Evolutionary conservation across 2,888 invertebrate genomes (phyloP).

Genomic region (Venusia cambrica): DNA sequence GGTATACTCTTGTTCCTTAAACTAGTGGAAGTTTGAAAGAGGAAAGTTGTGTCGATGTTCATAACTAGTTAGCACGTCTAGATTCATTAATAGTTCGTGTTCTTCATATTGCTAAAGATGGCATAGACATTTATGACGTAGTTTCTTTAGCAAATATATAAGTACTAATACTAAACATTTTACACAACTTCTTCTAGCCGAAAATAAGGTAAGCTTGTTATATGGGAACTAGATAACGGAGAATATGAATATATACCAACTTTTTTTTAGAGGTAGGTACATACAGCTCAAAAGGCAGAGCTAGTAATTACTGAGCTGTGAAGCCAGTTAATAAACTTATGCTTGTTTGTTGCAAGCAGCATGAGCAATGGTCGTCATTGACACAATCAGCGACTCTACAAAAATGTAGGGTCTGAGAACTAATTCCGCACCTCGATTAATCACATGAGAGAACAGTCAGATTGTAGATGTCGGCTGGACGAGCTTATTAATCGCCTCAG

Average conservation of each 20-base stretch:
- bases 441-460: conserved; percentile 35
- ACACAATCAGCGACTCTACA: conserved; percentile 10
- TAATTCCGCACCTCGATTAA: conserved; percentile 36
- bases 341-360: too few relatives aligned
- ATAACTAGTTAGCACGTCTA: conserved; percentile 10
- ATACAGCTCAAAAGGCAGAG: too few relatives aligned
- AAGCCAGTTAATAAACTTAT: too few relatives aligned
- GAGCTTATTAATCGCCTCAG: conserved; percentile 37
- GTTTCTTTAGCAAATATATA: conserved; percentile 6
- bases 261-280: too few relatives aligned
- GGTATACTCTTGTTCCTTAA: too few relatives aligned
- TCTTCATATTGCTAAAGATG: conserved; percentile 8
- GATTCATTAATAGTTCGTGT: conserved; percentile 9
- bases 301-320: too few relatives aligned
- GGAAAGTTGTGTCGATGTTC: conserved; percentile 6
- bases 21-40: conserved; percentile 5
- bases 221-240: too few relatives aligned
- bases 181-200: too few relatives aligned
- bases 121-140: conserved; percentile 3
- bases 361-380: conserved; percentile 10
- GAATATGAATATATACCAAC: too few relatives aligned
- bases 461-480: conserved; percentile 32
- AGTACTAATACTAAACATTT: too few relatives aligned
- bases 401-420: conserved; percentile 29
- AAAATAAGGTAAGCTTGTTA: too few relatives aligned